phyloP scores from a whole-genome alignment of 2,888 invertebrate species.

The Onthophagus sagittarius region DNA sequence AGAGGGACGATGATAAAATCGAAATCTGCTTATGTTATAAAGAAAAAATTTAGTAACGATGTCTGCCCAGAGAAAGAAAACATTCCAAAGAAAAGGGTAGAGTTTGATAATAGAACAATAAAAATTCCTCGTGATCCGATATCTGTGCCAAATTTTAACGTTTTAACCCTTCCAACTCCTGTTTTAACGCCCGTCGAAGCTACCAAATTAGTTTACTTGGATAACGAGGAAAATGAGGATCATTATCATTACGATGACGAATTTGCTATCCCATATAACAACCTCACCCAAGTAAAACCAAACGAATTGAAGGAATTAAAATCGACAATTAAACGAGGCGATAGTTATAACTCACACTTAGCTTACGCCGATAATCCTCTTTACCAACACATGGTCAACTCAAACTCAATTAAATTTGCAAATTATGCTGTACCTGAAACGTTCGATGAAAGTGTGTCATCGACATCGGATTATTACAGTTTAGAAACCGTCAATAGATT shows the following conservation, averaged over 20 bases:
- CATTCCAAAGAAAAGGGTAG: constrained; percentile 38
- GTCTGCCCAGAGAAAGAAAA: constrained; percentile 38
- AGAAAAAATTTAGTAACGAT: constrained; percentile 47
- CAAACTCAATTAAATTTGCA: constrained; percentile 59
- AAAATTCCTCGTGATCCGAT: constrained; percentile 63
- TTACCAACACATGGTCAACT: constrained; percentile 56
- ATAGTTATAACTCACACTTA: constrained; percentile 56
- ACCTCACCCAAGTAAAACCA: constrained; percentile 32
- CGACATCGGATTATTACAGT: constrained; percentile 74
- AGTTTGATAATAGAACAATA: constrained; percentile 43
- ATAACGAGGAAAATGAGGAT: constrained; percentile 60
- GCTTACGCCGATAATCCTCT: constrained; percentile 47
- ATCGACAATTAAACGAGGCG: constrained; percentile 47
- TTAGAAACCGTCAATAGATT: constrained; percentile 63
- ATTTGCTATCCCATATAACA: constrained; percentile 30
- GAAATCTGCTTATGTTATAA: constrained; percentile 57
- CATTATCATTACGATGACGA: constrained; percentile 33
- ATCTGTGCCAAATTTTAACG: constrained; percentile 70
- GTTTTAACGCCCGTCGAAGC: constrained; percentile 66
- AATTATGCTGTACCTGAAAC: constrained; percentile 54
- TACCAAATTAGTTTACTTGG: constrained; percentile 64
- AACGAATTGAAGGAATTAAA: constrained; percentile 16
- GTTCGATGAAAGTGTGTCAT: constrained; percentile 56
- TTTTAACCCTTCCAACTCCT: constrained; percentile 59
- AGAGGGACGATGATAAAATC: constrained; percentile 53